Percentiles rank a stretch among this genome's conserved stretches.
Conservation (phyloP, 1,140 invertebrate species). For the Arion vulgaris region DNA sequence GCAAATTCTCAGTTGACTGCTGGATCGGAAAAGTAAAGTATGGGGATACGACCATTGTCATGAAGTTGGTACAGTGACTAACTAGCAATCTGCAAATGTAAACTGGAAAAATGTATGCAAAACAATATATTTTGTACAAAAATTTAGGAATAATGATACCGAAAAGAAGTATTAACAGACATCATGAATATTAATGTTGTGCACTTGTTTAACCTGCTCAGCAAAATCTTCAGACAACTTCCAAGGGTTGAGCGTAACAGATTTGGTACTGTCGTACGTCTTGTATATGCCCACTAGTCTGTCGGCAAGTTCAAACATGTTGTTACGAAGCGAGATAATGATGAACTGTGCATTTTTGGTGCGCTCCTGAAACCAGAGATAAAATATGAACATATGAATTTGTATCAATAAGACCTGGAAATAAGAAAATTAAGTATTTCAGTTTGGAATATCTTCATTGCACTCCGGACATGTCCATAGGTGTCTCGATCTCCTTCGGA, state of each 20-base stretch:
- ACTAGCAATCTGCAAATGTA: too few relatives aligned
- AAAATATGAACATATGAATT: background rate
- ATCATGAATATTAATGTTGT: constrained; percentile 29
- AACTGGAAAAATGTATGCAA: too few relatives aligned
- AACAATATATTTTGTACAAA: too few relatives aligned
- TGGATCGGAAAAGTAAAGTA: too few relatives aligned
- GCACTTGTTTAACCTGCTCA: constrained; percentile 22
- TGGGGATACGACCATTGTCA: too few relatives aligned
- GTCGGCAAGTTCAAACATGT: constrained; percentile 98
- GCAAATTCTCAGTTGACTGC: too few relatives aligned
- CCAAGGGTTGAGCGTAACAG: constrained; percentile 76
- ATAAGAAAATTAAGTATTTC: too few relatives aligned
- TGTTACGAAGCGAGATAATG: constrained; percentile 95
- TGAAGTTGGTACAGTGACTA: too few relatives aligned
- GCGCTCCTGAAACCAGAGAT: constrained; percentile 79
- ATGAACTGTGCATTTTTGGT: constrained; percentile 99
- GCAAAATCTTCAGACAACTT: constrained; percentile 49
- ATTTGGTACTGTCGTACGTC: constrained; percentile 89
- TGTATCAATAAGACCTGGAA: too few relatives aligned
- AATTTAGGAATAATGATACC: background rate
- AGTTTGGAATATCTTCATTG: too few relatives aligned
- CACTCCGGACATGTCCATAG: too few relatives aligned
- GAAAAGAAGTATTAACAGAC: background rate
- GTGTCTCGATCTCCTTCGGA: too few relatives aligned
- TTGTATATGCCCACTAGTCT: constrained; percentile 96